Evolutionary conservation across 2,888 invertebrate genomes (phyloP), one percentile per base, ranked within the genome.

Genomic region (Nomada ferruginata): DNA sequence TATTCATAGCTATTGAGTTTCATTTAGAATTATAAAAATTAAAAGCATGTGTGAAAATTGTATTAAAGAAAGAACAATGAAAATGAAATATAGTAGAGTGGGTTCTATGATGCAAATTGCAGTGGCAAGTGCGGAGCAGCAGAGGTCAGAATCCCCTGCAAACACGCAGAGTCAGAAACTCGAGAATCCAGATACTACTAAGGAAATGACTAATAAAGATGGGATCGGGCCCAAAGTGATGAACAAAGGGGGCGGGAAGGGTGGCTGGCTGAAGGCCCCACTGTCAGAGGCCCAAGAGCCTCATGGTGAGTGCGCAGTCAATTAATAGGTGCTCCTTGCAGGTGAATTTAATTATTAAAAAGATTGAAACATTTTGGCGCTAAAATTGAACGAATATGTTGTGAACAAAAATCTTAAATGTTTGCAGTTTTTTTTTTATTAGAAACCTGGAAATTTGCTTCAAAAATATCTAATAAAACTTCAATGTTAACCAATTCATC

Each of bases 101-200:
- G 91, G 90, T 89, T 90, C 88, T 90, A 86, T 92, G 82, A 87
- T 91, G 85, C 91, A 91, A 90, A 92, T 93, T 93, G 76, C 93
- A 93, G 93, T 93, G 93, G 93, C 93, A 89, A 93, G 92, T 89
- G 93, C 91, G 91, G 93, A 93, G 92, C 93, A 93, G 91, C 93
- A 93, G 91, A 92, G 93, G 89, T 93, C 93, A 88, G 93, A 93
- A 87, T 93, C 93, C 86, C 93, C 93, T 90, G 93, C 93, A 77
- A 93, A 91, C 89, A 91, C 91, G 85, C 92, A 92, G 91, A 93
- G 89, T 91, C 91, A 91, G 89, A 93, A 93, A 92, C 90, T 92
- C 88, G 93, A 93, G 91, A 93, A 90, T 90, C 91, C 92, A 89
- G 93, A 93, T 89, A 90, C 92, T 88, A 89, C 93, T 92, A 93